Base-by-base conservation (phyloP, 2,113 vertebrate species). In the Myocastor coypus region DNA sequence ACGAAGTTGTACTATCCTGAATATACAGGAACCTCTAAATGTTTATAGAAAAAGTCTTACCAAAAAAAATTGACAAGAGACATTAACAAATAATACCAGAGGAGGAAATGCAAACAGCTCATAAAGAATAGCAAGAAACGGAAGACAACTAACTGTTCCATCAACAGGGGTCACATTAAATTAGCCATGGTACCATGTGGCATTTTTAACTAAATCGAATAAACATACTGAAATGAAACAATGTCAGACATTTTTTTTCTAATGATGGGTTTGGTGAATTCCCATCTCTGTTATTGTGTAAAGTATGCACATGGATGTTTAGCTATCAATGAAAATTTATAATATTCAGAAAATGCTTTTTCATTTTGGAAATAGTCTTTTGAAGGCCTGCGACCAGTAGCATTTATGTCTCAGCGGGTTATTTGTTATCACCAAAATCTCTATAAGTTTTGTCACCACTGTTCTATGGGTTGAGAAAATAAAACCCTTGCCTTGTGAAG, bases 121-220 rank as follows among this genome's bases (percentile, higher is more conserved):
- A 69, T 12, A 84, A 92, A 87, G 68, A 87, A 89, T 78, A 61
- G 8, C 81, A 59, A 84, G n/a, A 84, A 34, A 87, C 19, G 40
- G 46, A 71, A 85, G 91, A 16, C 32, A 69, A 32, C 32, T 63
- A 83, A 80, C 73, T 81, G 19, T 82, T 77, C 61, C 34, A 61
- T 73, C 86, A 34, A 3, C 1, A 64, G 66, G 28, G 34, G 61
- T 17, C 26, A 71, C 4, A 19, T 81, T 84, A 73, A 87, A 20
- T 92, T 50, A 83, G 75, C 84, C 73, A 81, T 14, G 14, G 5
- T 32, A 46, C 19, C 63, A 14, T 63, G 50, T 12, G 87, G 3
- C 1, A 32, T 55, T 87, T 46, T 34, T 5, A 52, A 93, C 77
- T 42, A 6, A 80, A 88, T 34, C 14, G n/a, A 59, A 20, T 86